These are phyloP conservation scores for Drosophila anomalata DNA, from an alignment of 2,888 invertebrate genomes.

Conservation along the genomic window DNA sequence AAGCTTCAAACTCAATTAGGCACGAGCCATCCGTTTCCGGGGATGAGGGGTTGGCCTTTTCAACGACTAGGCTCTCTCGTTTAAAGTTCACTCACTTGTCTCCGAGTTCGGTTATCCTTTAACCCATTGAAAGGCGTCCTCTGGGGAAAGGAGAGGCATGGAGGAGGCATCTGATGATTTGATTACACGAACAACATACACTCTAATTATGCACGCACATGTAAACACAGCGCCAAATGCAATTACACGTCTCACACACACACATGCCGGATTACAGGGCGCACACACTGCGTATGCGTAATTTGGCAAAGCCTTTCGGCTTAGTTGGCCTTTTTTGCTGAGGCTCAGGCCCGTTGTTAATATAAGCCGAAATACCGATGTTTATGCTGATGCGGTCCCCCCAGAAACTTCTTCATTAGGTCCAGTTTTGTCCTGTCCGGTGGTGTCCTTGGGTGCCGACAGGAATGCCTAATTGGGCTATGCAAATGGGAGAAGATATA, in stretches of 20 bases:
- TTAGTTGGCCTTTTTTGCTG: conserved; percentile 35
- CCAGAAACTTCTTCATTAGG: conserved; percentile 27
- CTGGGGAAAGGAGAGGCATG: conserved; percentile 33
- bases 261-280: conserved; percentile 53
- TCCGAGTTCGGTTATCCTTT: conserved; percentile 8
- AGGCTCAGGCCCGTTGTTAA: conserved; percentile 18
- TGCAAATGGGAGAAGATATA: conserved; percentile 6
- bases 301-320: conserved; percentile 54
- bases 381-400: conserved; percentile 7
- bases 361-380: conserved; percentile 10
- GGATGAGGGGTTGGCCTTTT: not conserved
- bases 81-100: conserved; percentile 25
- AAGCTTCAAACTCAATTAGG: conserved; percentile 68
- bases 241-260: conserved; percentile 56
- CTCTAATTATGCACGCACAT: conserved; percentile 78
- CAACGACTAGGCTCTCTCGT: not conserved
- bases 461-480: conserved; percentile 1
- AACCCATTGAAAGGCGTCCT: conserved; percentile 21
- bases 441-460: conserved; percentile 6
- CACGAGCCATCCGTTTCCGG: conserved; percentile 40
- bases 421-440: conserved; percentile 1
- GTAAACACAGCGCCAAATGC: conserved; percentile 72
- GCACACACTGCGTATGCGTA: conserved; percentile 65
- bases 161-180: conserved; percentile 56
- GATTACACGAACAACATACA: conserved; percentile 75